These are phyloP conservation scores for Notodonta ziczac DNA, from an alignment of 2,888 invertebrate genomes.

Conservation along the genomic window DNA sequence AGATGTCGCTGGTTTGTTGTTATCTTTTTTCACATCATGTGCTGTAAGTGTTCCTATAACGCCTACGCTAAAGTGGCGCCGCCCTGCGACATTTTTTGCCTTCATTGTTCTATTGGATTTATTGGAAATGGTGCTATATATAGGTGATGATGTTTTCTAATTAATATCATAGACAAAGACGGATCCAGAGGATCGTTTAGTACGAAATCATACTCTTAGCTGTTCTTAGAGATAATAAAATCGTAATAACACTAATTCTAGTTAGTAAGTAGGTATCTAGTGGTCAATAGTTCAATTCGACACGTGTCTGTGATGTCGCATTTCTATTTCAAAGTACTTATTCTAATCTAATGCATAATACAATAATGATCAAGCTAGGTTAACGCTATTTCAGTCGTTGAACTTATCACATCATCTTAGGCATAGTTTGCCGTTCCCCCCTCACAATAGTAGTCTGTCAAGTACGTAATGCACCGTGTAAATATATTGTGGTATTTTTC, in stretches of 20 bases:
- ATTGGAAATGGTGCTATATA: no score
- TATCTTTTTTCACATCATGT: no score
- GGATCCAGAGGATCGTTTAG: neutral
- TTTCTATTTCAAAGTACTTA: constrained; percentile 9
- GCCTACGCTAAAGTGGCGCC: no score
- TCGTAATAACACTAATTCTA: constrained; percentile 7
- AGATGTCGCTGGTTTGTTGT: no score
- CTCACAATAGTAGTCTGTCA: neutral
- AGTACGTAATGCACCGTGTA: neutral
- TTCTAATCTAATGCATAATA: neutral
- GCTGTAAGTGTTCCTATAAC: no score
- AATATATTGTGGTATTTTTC: neutral
- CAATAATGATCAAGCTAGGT: neutral
- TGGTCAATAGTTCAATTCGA: constrained; percentile 18
- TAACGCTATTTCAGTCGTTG: constrained; percentile 5
- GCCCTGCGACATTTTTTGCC: no score
- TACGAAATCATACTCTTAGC: neutral
- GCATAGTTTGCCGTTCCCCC: constrained; percentile 12
- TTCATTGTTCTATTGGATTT: no score
- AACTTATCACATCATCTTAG: constrained; percentile 5
- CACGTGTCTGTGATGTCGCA: constrained; percentile 23
- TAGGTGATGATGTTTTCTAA: no score
- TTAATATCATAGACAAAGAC: no score
- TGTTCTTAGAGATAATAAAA: neutral
- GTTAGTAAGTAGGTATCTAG: constrained; percentile 2